phyloP scores from a whole-genome alignment of 2,888 invertebrate species.

The Eugnorisma glareosa region DNA sequence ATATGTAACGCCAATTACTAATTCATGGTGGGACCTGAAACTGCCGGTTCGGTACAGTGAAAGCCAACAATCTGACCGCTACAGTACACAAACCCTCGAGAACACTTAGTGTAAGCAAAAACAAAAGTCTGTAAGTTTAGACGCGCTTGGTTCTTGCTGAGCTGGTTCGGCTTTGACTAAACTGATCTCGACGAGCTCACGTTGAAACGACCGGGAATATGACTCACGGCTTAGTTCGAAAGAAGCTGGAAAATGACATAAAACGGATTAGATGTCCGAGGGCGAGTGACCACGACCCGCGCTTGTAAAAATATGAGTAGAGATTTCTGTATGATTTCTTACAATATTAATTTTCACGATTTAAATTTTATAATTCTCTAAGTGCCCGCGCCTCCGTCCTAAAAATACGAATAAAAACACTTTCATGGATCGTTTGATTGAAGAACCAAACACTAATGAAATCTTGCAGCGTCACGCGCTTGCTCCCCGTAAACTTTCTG shows the following conservation, averaged over 20 bases:
- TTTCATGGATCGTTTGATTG: background rate
- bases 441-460: conserved; percentile 11
- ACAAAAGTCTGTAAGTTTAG: conserved; percentile 4
- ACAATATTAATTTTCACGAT: background rate
- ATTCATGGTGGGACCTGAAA: background rate
- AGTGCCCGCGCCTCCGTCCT: background rate
- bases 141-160: background rate
- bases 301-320: too few species aligned
- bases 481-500: background rate
- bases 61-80: conserved; percentile 16
- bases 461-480: conserved; percentile 39
- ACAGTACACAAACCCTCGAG: conserved; percentile 14
- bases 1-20: background rate
- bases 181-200: conserved; percentile 2
- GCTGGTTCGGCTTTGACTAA: conserved; percentile 4
- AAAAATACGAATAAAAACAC: background rate
- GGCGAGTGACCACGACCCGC: background rate
- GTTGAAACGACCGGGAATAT: background rate
- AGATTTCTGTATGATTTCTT: background rate
- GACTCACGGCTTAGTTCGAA: background rate
- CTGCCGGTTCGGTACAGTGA: background rate
- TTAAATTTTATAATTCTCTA: background rate
- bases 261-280: background rate
- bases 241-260: background rate
- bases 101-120: conserved; percentile 10